Evolutionary conservation across 2,797 vertebrate species (phyloP).

Genomic region (Sandelia bainsii): DNA sequence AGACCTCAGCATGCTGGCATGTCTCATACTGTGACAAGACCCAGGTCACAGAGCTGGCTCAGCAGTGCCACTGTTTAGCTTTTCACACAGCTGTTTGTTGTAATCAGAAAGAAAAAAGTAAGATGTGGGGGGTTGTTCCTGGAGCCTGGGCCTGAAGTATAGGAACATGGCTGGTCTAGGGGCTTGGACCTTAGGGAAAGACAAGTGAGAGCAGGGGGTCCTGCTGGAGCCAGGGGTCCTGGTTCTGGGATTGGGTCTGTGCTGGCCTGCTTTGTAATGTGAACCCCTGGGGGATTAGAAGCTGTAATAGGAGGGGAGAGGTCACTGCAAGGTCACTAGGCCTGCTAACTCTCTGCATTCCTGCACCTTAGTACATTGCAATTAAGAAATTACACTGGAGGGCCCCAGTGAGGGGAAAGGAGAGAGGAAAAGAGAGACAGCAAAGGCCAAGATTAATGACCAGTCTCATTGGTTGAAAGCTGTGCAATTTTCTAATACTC

Average conservation of each 20-base stretch:
- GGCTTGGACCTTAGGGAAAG: conserved; percentile 74
- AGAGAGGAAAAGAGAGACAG: conserved; percentile 61
- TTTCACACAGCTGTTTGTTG: conserved; percentile 71
- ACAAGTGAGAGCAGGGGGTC: conserved; percentile 72
- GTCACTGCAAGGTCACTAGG: conserved; percentile 84
- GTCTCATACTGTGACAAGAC: conserved; percentile 72
- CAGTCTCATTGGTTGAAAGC: conserved; percentile 78
- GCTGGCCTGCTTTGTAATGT: conserved; percentile 84
- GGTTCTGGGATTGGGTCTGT: conserved; percentile 74
- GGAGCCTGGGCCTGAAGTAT: conserved; percentile 74
- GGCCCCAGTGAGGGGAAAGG: conserved; percentile 68
- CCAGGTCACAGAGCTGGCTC: conserved; percentile 62
- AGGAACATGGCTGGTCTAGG: conserved; percentile 67
- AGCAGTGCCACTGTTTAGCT: conserved; percentile 70
- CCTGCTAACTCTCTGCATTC: conserved; percentile 84
- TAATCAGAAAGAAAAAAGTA: conserved; percentile 64
- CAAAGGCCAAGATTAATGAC: conserved; percentile 81
- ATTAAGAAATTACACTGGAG: conserved; percentile 87
- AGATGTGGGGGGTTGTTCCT: conserved; percentile 37
- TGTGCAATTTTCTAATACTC: conserved; percentile 76
- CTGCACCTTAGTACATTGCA: conserved; percentile 84
- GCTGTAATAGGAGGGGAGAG: conserved; percentile 82
- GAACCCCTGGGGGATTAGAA: conserved; percentile 87
- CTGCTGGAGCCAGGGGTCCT: conserved; percentile 71
- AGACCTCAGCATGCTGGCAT: conserved; percentile 68